phyloP scores from a whole-genome alignment of 2,113 vertebrate species.

The Calyptomena viridis region DNA sequence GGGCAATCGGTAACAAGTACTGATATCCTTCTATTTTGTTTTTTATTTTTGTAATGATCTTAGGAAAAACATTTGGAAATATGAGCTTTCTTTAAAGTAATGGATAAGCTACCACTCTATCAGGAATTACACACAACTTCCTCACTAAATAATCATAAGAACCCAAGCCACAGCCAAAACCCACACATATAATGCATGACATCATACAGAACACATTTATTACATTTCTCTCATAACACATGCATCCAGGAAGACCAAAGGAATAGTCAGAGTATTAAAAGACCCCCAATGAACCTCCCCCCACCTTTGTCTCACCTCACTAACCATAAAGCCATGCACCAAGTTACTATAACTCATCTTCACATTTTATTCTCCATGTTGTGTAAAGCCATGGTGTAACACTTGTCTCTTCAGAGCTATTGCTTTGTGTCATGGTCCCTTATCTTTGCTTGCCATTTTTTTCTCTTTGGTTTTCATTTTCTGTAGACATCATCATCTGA shows the following conservation, averaged over 20 bases:
- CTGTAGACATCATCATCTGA: neutral
- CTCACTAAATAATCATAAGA: constrained; percentile 74
- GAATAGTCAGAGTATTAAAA: neutral
- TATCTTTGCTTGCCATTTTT: neutral
- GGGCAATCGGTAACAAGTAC: constrained; percentile 71
- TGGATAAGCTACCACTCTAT: constrained; percentile 66
- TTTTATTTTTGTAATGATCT: constrained; percentile 73
- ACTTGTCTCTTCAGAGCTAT: neutral
- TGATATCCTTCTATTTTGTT: constrained; percentile 70
- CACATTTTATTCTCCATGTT: neutral
- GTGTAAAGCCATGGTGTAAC: neutral
- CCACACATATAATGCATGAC: constrained; percentile 57
- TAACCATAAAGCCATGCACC: neutral
- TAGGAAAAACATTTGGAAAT: constrained; percentile 70
- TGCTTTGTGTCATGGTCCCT: neutral
- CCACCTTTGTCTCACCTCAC: rapidly evolving
- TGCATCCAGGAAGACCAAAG: neutral
- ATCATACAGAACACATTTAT: constrained; percentile 29
- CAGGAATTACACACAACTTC: constrained; percentile 70
- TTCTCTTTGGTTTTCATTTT: neutral
- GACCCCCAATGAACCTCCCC: rapidly evolving
- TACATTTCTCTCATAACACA: constrained; percentile 29
- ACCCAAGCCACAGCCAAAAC: constrained; percentile 72
- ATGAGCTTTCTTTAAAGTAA: constrained; percentile 71
- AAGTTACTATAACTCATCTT: neutral